Percentiles rank a stretch among this genome's conserved stretches.
phyloP scores from a whole-genome alignment of 2,113 vertebrate genomes.

The Melospiza georgiana region DNA sequence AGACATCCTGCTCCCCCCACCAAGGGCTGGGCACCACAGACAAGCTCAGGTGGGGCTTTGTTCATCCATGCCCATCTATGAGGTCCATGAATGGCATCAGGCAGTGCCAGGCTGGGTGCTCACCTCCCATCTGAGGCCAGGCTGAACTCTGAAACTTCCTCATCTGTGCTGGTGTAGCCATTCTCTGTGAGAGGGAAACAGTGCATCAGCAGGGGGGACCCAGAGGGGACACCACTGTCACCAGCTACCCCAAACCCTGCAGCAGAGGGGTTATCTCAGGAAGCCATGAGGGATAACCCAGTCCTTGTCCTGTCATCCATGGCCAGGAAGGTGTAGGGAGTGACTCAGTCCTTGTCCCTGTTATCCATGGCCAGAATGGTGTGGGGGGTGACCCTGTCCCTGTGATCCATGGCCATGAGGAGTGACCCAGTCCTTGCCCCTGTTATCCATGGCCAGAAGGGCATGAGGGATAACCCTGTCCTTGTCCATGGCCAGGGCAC shows the following conservation, averaged over 20 bases:
- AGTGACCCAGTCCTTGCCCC: no score
- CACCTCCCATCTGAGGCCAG: conserved; percentile 91
- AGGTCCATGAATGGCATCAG: background rate
- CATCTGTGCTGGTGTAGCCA: conserved; percentile 91
- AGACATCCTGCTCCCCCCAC: background rate
- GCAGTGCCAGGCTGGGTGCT: background rate
- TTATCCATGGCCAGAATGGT: no score
- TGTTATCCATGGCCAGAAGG: no score
- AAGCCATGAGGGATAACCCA: accelerated
- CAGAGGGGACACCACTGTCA: background rate
- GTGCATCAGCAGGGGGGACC: background rate
- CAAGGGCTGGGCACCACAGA: background rate
- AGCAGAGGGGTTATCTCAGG: background rate
- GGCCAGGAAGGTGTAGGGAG: no score
- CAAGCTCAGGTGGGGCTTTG: background rate
- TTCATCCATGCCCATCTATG: accelerated
- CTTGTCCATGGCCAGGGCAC: background rate
- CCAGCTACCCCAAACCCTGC: background rate
- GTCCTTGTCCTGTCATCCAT: background rate
- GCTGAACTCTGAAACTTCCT: conserved; percentile 92
- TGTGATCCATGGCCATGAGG: no score
- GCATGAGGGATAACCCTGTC: accelerated
- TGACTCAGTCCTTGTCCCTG: no score
- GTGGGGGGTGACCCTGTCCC: no score
- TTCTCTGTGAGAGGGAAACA: conserved; percentile 79